Evolutionary conservation across 2,797 vertebrate genomes (phyloP), one percentile per base, ranked within the genome.

Genomic region (Sebastes kiyomatsui): DNA sequence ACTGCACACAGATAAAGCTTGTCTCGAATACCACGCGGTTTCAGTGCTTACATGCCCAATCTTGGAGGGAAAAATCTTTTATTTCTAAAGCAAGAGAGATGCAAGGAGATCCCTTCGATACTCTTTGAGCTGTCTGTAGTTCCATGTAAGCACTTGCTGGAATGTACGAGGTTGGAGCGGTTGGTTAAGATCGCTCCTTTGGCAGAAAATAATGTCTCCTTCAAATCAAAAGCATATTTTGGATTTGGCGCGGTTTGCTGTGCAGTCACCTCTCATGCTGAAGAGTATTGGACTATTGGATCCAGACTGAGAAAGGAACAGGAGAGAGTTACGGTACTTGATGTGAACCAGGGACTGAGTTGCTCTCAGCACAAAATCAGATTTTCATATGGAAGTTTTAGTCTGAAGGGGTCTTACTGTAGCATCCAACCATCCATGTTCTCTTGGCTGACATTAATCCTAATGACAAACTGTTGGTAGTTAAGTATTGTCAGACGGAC

Each of bases 221-320:
- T 66, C 77, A 86, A 90, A 88, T 90, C 66, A 69, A 80, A 87
- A 87, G 79, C 87, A 88, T 75, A 56, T 78, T 88, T 85, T 54
- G 67, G 67, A 73, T 84, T 81, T 89, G 84, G 87, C 82, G 46
- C 28, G 1, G 67, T 66, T 49, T 6, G 13, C 33, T n/a, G 70
- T 64, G 49, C 77, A 67, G 70, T 77, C 72, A 55, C 84, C 70
- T 65, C 20, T 87, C 67, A 49, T 68, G 66, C 56, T 77, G 46
- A 78, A 80, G 61, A 80, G 59, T 52, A 14, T 30, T 49, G 10
- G 49, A 20, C 69, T 56, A 67, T 72, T 81, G 77, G 69, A 82
- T 68, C 83, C 79, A 81, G 80, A 67, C 75, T 65, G 65, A n/a
- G 32, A 71, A 8, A 46, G 22, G 49, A 82, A 38, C 49, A 58